Evolutionary conservation across 2,888 invertebrate species (phyloP).

Genomic region (Metacarcinus magister): DNA sequence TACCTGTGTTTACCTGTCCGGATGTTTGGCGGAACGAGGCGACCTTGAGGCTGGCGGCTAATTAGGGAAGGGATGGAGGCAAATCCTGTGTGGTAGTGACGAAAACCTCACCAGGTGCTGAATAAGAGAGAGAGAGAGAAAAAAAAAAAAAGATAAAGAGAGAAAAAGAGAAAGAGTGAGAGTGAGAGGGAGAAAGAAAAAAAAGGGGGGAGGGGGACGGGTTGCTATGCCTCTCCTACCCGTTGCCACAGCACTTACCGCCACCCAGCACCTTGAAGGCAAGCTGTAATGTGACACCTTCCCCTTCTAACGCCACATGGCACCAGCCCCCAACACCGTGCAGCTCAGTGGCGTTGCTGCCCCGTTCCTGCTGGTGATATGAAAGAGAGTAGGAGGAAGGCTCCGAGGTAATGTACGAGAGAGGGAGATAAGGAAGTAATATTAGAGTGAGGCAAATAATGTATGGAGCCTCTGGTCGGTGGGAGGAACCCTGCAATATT

Average conservation of each 20-base stretch:
- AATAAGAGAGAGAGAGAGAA: neutral
- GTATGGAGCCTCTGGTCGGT: neutral
- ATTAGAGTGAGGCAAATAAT: slow-evolving; percentile 13
- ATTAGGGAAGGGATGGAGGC: neutral
- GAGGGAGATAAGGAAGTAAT: slow-evolving; percentile 32
- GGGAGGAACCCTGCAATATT: neutral
- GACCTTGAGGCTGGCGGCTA: slow-evolving; percentile 9
- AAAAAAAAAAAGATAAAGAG: neutral
- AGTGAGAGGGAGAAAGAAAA: neutral
- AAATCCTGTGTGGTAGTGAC: neutral
- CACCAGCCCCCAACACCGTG: neutral
- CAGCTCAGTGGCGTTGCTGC: neutral
- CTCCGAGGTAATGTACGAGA: neutral
- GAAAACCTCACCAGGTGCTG: too few species aligned
- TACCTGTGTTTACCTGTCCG: neutral
- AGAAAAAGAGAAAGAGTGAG: neutral
- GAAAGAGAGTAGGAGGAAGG: neutral
- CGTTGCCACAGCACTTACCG: neutral
- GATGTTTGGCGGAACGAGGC: neutral
- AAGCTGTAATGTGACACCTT: neutral
- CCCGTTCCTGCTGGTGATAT: neutral
- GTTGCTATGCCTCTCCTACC: neutral
- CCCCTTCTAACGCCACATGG: neutral
- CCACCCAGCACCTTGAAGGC: neutral
- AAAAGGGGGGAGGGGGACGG: neutral